Evolutionary conservation across 1,140 invertebrate genomes (phyloP), one percentile per base, ranked within the genome.

Genomic region (Anthonomus grandis): DNA sequence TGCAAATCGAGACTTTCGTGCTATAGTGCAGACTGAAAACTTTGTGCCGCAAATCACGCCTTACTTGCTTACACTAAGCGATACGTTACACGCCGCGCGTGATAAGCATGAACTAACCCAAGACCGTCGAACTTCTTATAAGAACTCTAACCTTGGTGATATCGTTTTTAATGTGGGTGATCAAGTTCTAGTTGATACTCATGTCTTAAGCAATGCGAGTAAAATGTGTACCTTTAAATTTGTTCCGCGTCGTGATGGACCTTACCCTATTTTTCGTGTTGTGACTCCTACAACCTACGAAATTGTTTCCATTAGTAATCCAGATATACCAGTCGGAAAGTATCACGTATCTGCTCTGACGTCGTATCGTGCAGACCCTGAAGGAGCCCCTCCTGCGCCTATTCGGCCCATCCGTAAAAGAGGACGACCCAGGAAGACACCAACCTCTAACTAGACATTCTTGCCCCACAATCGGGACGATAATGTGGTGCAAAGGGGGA

Each of bases 161-260:
- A 23, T 37, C 2, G 49, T 62, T n/a, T 68, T 62, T 36, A 12
- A 57, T 6, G 19, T 53, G n/a, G 66, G 64, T 9, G 68, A 72
- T 22, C 15, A 60, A 10, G 68, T 72, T 0, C 42, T 72, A 8
- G 34, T 72, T 0, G 67, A 62, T 17, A 69, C 66, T 0, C 69
- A 70, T 34, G 46, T 48, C 0, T 22, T 67, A 0, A 75, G 71
- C n/a, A 64, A 68, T 5, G 60, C 62, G 1, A 10, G 42, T 0
- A 49, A 45, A 5, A 53, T 66, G 0, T 60, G 67, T 15, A 62
- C 71, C 0, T 53, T 68, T 0, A 75, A 75, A 31, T 66, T 75
- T 10, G 66, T 68, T 0, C 70, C 70, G 2, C 62, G 63, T 15
- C 65, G 69, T 15, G 66, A 71, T 34, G 73, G 73, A 12, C 72